Evolutionary conservation across 1,140 invertebrate species (phyloP), one percentile per base, ranked within the genome.

Genomic region (Batillaria attramentaria): DNA sequence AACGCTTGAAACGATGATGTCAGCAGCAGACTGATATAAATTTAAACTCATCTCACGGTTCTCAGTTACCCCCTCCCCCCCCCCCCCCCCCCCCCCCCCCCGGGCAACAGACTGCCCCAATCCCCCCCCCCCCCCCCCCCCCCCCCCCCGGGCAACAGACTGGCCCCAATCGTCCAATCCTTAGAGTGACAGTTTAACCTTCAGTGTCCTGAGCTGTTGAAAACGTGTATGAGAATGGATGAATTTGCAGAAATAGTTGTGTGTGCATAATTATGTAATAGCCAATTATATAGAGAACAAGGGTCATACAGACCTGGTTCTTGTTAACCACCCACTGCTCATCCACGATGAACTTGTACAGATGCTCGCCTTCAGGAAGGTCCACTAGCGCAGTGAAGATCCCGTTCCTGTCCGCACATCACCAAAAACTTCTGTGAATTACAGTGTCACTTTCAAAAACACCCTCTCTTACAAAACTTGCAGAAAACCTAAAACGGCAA

Each of bases 331-430:
- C 41, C 86, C 86, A 87, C 35, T 86, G 62, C 20, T 87, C 86
- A 85, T 87, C 86, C 24, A 87, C 86, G 41, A 84, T 74, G 66
- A 81, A 87, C 62, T 84, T 86, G 78, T 82, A 86, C n/a, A 86
- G n/a, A 68, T 87, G 83, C 79, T 87, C 85, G 69, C 86, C 87
- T 4, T 62, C 79, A 13, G 83, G 85, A 35, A 87, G 77, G 72
- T 86, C 83, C 42, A 87, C 54, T n/a, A 79, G 80, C 16, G 74
- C 72, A 1, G 72, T 68, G 50, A 86, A 87, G 28, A 81, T 68
- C 37, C 84, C 82, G 31, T 85, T 85, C 65, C 84, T 84, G 77
- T 72, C 83, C 73, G 68, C 57, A 62, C 1, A 62, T 8, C 1
- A 16, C 33, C 1, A 16, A 62, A 62, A 62, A 8, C n/a, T n/a